Evolutionary conservation across 2,888 invertebrate species (phyloP), one percentile per base, ranked within the genome.

Genomic region (Chouioia cunea): DNA sequence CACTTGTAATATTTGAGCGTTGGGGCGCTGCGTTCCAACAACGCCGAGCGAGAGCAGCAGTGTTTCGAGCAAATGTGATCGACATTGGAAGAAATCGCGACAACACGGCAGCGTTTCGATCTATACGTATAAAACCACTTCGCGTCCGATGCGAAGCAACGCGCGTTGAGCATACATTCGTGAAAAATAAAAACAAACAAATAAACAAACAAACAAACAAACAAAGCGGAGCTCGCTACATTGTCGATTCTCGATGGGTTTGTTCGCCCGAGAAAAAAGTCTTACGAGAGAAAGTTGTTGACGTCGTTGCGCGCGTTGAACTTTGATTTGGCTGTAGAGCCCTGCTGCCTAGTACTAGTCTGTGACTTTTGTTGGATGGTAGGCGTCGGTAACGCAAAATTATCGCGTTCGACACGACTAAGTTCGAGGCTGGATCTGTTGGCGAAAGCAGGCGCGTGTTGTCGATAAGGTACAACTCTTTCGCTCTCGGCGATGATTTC

Each of bases 401-500:
- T 20, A 4, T 70, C 65, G 47, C 64, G 63, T 44, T 64, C 74
- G 46, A 53, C 36, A 14, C 65, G 63, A n/a, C 50, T 54, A 12
- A 74, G 70, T 54, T 74, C 69, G 65, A 67, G 65, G 18, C 52
- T 70, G 52, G 72, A 70, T 27, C 20, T 22, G 36, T 15, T 23
- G 27, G n/a, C 56, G 15, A 16, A 2, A 54, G n/a, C 27, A 46
- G 16, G 53, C 60, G n/a, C 62, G 27, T 27, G 60, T 43, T 64
- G 50, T 57, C 63, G 43, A 62, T 14, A 48, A 54, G n/a, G 65
- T 14, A 18, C 59, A 56, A n/a, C 43, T 43, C 22, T 56, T 43
- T 71, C 75, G 71, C 65, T 72, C 62, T 73, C 64, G 65, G 67
- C 71, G 22, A 72, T 64, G 57, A 73, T 73, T 64, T 73, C 73